These are phyloP conservation scores for Cyclina sinensis DNA, from an alignment of 1,140 invertebrate genomes.

Conservation along the genomic window DNA sequence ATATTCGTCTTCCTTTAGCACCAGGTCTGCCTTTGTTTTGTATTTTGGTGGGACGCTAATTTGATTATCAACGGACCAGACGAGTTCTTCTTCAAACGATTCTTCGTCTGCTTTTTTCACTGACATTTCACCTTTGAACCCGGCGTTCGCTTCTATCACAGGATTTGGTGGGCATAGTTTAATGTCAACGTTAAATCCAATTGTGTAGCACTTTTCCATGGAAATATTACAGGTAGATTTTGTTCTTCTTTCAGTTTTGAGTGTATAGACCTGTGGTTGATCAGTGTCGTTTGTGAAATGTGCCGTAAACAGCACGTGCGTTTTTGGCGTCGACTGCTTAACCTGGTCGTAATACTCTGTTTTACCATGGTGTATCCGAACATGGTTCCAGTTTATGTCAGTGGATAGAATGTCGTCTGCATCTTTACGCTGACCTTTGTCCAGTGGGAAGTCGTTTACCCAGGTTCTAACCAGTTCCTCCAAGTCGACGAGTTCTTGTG, in stretches of 20 bases:
- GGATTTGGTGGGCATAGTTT: slow-evolving; percentile 81
- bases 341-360: slow-evolving; percentile 75
- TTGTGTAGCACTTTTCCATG: slow-evolving; percentile 76
- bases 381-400: slow-evolving; percentile 78
- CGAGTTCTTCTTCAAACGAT: slow-evolving; percentile 86
- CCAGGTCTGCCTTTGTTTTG: slow-evolving; percentile 87
- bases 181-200: slow-evolving; percentile 76
- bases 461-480: slow-evolving; percentile 78
- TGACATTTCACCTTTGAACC: slow-evolving; percentile 87
- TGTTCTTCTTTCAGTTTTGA: slow-evolving; percentile 81
- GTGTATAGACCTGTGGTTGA: slow-evolving; percentile 77
- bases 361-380: slow-evolving; percentile 76
- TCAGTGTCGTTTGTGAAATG: slow-evolving; percentile 82
- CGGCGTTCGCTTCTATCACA: slow-evolving; percentile 87
- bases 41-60: slow-evolving; percentile 86
- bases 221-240: slow-evolving; percentile 80
- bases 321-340: slow-evolving; percentile 74
- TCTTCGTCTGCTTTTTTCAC: slow-evolving; percentile 86
- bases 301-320: slow-evolving; percentile 81
- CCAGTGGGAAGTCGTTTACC: slow-evolving; percentile 76
- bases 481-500: slow-evolving; percentile 78
- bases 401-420: slow-evolving; percentile 77
- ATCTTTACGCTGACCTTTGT: slow-evolving; percentile 74
- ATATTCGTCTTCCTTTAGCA: slow-evolving; percentile 87
- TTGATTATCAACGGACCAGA: slow-evolving; percentile 87